Evolutionary conservation across 2,797 vertebrate species (phyloP), one percentile per base, ranked within the genome.

Genomic region (Dipus sagitta): DNA sequence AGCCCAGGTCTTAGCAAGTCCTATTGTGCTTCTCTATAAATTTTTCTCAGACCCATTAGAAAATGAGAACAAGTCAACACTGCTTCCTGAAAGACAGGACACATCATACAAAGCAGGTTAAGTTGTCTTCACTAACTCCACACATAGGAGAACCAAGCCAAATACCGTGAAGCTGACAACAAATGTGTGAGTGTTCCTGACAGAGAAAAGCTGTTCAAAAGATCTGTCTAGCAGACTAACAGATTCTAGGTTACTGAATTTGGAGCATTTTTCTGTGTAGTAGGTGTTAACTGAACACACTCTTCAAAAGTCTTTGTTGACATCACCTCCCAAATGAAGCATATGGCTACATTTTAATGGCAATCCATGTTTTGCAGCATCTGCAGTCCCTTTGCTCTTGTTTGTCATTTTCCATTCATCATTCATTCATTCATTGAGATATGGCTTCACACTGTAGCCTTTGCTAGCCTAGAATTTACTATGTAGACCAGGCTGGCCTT

Each of bases 171-270:
- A 83, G 21, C 6, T 58, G 65, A 83, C 28, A 30, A 52, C 13
- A 86, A 30, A 23, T 52, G 13, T 17, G 30, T 68, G 24, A n/a
- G 8, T 24, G 64, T 67, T 24, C 21, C 13, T 54, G 34, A 38
- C 5, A 92, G n/a, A 76, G 30, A 93, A 92, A 93, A 88, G n/a
- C 26, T 47, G 32, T 88, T 67, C 74, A 93, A 75, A 58, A 65
- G 17, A 94, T 85, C 64, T 38, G 38, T 38, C 38, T 54, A 88
- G 30, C 12, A 86, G 42, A 65, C 6, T 72, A 86, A 74, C 2
- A 30, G 28, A 76, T 26, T 92, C 52, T 83, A 84, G 93, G 78
- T 30, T 38, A 87, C 6, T 88, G 68, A 95, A 32, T 72, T 90
- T 83, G 28, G 21, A 28, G 23, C 47, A 21, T 52, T 62, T 67